A percentile compares a stretch with the other conserved stretches of the same genome.
These are phyloP conservation scores for Eupeodes luniger DNA, from an alignment of 2,888 invertebrate genomes.

Conservation along the genomic window DNA sequence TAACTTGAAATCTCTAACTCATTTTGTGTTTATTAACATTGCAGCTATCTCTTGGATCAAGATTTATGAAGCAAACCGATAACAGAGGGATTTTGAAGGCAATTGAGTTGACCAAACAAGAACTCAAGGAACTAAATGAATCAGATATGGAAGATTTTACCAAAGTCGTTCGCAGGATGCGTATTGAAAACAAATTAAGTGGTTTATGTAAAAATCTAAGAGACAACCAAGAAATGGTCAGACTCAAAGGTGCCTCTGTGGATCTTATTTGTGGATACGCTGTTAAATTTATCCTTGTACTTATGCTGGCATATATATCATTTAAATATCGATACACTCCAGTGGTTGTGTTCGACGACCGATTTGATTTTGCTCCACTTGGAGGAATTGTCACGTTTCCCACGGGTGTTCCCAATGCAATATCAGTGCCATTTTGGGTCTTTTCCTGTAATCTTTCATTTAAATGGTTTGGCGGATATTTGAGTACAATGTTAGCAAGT, in stretches of 20 bases:
- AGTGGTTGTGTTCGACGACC: conserved; percentile 84
- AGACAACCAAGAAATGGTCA: conserved; percentile 72
- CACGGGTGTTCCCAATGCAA: conserved; percentile 84
- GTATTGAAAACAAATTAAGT: conserved; percentile 80
- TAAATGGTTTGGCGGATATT: conserved; percentile 78
- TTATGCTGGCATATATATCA: conserved; percentile 82
- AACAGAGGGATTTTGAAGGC: conserved; percentile 17
- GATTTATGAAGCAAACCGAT: conserved; percentile 38
- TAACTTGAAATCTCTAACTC: background rate
- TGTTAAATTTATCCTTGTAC: conserved; percentile 81
- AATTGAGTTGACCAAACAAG: conserved; percentile 35
- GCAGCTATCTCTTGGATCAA: conserved; percentile 53
- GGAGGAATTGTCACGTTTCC: conserved; percentile 85
- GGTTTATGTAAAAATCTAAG: conserved; percentile 77
- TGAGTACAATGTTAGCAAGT: background rate
- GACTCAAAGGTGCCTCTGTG: conserved; percentile 78
- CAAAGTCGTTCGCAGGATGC: conserved; percentile 79
- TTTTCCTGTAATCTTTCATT: conserved; percentile 85
- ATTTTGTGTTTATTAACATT: background rate
- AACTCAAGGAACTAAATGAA: conserved; percentile 35
- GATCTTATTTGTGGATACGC: conserved; percentile 82
- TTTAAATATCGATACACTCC: conserved; percentile 84
- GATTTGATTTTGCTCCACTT: conserved; percentile 84
- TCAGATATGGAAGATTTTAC: conserved; percentile 79
- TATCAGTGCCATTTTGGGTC: conserved; percentile 86